Evolutionary conservation across 64 coral and sea anemone species (phyloP).

Genomic region (Orbicella faveolata): DNA sequence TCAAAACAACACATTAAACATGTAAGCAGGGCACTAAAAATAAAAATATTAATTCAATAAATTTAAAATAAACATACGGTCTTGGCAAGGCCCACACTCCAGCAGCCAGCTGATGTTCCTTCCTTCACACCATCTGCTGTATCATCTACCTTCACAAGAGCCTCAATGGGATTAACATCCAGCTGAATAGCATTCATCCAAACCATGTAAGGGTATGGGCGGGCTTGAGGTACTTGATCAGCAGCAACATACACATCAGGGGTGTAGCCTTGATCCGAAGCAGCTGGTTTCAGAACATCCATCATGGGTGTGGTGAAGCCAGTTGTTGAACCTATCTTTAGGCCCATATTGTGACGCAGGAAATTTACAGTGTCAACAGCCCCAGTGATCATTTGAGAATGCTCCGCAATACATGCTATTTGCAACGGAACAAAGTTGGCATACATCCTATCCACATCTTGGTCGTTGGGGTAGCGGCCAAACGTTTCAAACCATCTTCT

Average conservation of each 20-base stretch:
- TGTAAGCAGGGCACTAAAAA: no score
- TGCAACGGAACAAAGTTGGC: constrained; percentile 89
- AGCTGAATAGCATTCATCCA: constrained; percentile 94
- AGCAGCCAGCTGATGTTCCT: constrained; percentile 95
- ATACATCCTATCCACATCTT: constrained; percentile 92
- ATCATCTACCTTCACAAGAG: constrained; percentile 96
- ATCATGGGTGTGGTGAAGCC: constrained; percentile 92
- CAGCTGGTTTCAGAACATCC: constrained; percentile 67
- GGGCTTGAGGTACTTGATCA: constrained; percentile 95
- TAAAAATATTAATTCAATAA: no score
- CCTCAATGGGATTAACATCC: constrained; percentile 91
- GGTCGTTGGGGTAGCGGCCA: constrained; percentile 81
- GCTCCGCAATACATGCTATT: constrained; percentile 45
- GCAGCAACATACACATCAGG: constrained; percentile 97
- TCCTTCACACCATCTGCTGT: constrained; percentile 93
- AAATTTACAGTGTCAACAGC: constrained; percentile 86
- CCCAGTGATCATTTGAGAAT: constrained; percentile 93
- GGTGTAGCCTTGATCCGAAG: constrained; percentile 75
- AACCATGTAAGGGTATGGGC: constrained; percentile 97
- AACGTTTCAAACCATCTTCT: constrained; percentile 87
- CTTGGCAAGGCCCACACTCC: constrained; percentile 96
- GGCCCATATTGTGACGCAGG: constrained; percentile 58
- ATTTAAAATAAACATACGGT: constrained; percentile 71
- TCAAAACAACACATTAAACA: no score
- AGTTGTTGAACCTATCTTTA: constrained; percentile 95